Conservation (phyloP, 2,888 invertebrate species). For the Drosophila phalerata region DNA sequence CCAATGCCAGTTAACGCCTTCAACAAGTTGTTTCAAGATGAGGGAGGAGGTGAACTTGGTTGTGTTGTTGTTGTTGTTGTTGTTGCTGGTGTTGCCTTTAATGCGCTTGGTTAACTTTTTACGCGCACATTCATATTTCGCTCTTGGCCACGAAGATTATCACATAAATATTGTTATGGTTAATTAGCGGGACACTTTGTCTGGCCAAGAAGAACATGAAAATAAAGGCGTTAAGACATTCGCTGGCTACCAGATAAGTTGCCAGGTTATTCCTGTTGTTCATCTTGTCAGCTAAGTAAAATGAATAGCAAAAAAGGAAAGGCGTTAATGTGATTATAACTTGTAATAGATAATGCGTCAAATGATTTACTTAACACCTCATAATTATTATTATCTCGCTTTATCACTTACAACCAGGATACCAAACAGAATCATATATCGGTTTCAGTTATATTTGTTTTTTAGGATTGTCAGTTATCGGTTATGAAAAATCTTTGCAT, state of each 20-base stretch:
- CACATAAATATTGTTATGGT: conserved; percentile 81
- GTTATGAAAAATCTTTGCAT: too few relatives aligned
- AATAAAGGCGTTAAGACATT: conserved; percentile 43
- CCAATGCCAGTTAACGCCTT: conserved; percentile 39
- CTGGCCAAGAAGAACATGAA: conserved; percentile 25
- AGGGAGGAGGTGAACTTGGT: background rate
- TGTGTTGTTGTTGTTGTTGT: conserved; percentile 23
- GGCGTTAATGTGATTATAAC: conserved; percentile 72
- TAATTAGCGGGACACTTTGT: conserved; percentile 78
- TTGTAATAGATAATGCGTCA: conserved; percentile 57
- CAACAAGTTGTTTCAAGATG: conserved; percentile 27
- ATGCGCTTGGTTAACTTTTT: conserved; percentile 73
- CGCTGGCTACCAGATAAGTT: conserved; percentile 34
- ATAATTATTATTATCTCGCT: conserved; percentile 36
- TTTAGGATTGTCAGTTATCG: too few relatives aligned
- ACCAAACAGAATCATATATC: too few relatives aligned
- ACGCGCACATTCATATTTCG: conserved; percentile 65
- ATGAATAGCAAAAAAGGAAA: conserved; percentile 51
- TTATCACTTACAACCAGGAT: background rate
- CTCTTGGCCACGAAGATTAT: conserved; percentile 58
- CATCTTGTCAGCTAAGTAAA: conserved; percentile 58
- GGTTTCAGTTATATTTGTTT: too few relatives aligned
- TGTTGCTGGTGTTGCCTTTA: conserved; percentile 46
- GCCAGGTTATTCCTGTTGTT: conserved; percentile 4
- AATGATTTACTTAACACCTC: conserved; percentile 46